phyloP scores from a whole-genome alignment of 1,140 invertebrate genomes.

The Pachyrhynchus sulphureomaculatus region DNA sequence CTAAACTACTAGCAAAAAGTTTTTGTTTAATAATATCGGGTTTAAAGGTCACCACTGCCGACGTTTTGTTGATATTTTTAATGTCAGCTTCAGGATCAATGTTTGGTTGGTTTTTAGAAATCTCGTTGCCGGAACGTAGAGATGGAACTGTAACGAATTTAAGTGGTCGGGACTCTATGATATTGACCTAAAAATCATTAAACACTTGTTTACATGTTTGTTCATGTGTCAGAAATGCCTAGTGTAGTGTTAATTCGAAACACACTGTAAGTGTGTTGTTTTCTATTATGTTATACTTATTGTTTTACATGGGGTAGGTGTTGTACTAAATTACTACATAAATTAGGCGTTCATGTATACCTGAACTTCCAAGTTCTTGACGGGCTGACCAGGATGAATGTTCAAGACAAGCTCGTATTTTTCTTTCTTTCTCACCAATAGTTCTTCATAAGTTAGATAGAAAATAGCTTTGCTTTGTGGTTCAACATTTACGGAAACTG shows the following conservation, averaged over 20 bases:
- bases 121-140: slow-evolving; percentile 57
- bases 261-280: no score
- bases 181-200: slow-evolving; percentile 55
- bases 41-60: slow-evolving; percentile 48
- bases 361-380: slow-evolving; percentile 58
- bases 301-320: no score
- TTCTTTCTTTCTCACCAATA: slow-evolving; percentile 58
- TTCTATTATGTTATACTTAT: no score
- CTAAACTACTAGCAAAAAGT: slow-evolving; percentile 37
- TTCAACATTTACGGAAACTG: slow-evolving; percentile 63
- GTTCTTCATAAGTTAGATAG: slow-evolving; percentile 67
- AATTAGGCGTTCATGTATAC: slow-evolving; percentile 21
- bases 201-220: no score
- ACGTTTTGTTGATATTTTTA: slow-evolving; percentile 41
- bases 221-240: no score
- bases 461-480: slow-evolving; percentile 59
- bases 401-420: slow-evolving; percentile 64
- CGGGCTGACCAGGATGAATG: slow-evolving; percentile 58
- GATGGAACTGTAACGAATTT: slow-evolving; percentile 58
- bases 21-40: slow-evolving; percentile 56
- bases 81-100: slow-evolving; percentile 42
- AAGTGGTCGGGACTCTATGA: slow-evolving; percentile 60
- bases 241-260: no score
- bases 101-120: slow-evolving; percentile 34
- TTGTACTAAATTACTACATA: no score